Evolutionary conservation across 2,113 vertebrate species (phyloP).

Genomic region (Cebus imitator): DNA sequence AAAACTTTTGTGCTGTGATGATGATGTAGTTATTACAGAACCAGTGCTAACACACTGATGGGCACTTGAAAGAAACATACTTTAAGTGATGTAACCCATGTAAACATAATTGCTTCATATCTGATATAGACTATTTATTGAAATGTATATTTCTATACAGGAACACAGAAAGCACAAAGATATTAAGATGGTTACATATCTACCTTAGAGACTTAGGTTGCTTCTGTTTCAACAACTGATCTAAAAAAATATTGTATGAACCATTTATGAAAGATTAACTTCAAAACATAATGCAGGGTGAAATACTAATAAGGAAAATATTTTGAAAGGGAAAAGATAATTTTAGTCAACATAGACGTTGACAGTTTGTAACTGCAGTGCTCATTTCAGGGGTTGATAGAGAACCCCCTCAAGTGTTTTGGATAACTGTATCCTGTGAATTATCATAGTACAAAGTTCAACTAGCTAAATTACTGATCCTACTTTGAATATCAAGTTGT

Average conservation of each 20-base stretch:
- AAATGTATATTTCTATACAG: neutral
- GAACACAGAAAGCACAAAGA: neutral
- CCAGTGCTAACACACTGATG: neutral
- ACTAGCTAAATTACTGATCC: neutral
- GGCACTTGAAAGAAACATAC: neutral
- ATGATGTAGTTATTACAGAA: neutral
- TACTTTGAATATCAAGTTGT: neutral
- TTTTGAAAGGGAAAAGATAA: neutral
- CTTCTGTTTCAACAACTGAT: neutral
- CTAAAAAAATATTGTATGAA: neutral
- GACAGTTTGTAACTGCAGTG: neutral
- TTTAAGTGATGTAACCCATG: neutral
- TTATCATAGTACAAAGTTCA: neutral
- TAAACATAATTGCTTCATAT: neutral
- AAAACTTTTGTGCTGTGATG: neutral
- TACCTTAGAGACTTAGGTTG: neutral
- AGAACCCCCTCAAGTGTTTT: neutral
- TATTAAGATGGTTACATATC: neutral
- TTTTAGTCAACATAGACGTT: neutral
- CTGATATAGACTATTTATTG: neutral
- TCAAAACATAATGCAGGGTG: neutral
- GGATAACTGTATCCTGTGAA: fast-evolving
- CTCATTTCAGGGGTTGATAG: neutral
- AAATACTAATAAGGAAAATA: neutral
- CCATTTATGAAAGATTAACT: neutral